Percentiles rank a stretch among this genome's conserved stretches.
phyloP scores from a whole-genome alignment of 1,140 invertebrate genomes.

The Steinernema khuongi region DNA sequence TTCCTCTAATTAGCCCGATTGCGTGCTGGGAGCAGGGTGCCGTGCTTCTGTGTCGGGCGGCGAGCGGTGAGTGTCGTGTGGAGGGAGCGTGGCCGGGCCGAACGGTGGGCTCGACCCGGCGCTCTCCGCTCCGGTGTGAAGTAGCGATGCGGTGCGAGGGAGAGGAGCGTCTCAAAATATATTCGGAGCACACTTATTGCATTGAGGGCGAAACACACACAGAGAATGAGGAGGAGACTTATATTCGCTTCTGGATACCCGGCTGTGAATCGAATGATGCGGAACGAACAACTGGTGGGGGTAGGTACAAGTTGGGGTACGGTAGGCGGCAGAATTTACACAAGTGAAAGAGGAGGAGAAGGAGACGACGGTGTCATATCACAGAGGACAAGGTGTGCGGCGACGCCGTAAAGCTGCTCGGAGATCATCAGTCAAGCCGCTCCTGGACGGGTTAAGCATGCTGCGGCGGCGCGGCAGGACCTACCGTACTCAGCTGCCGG shows the following conservation, averaged over 20 bases:
- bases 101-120: neutral
- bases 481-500: neutral
- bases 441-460: constrained; percentile 1
- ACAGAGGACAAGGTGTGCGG: neutral
- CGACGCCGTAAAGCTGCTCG: constrained; percentile 4
- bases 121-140: neutral
- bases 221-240: neutral
- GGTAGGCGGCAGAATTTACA: neutral
- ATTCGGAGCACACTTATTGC: constrained; percentile 8
- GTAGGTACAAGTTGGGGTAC: neutral
- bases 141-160: neutral
- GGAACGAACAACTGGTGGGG: neutral
- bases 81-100: neutral
- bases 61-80: neutral
- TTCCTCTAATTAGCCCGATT: constrained; percentile 11
- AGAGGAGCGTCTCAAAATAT: neutral
- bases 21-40: neutral
- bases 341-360: neutral
- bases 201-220: neutral
- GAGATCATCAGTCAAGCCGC: constrained; percentile 2
- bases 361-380: constrained; percentile 6
- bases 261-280: neutral
- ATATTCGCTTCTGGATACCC: constrained; percentile 6
- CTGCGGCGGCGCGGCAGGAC: neutral
- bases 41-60: too few relatives aligned